Percentiles rank a stretch among this genome's conserved stretches.
phyloP scores from a whole-genome alignment of 53 echinoderm and acorn worm genomes.

The Echinarachnius parma region DNA sequence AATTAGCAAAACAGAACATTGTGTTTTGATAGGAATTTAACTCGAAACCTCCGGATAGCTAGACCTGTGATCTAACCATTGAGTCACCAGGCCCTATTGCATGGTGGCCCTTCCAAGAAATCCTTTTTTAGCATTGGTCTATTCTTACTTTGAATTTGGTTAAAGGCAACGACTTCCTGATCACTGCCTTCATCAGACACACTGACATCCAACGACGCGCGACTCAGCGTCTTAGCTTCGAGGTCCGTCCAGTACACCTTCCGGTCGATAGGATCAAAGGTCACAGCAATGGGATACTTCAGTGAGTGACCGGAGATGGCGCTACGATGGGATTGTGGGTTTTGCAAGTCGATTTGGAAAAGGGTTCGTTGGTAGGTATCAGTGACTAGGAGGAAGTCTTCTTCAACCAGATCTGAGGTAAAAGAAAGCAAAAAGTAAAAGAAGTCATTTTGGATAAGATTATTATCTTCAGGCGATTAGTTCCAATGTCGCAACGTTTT shows the following conservation, averaged over 20 bases:
- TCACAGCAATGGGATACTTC: constrained; percentile 63
- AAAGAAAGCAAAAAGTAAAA: not conserved
- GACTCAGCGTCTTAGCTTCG: constrained; percentile 47
- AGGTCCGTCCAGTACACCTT: constrained; percentile 88
- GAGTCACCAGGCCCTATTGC: too few relatives aligned
- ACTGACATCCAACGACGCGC: constrained; percentile 62
- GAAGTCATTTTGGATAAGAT: too few relatives aligned
- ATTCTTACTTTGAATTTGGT: constrained; percentile 14
- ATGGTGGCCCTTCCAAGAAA: too few relatives aligned
- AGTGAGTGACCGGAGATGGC: constrained; percentile 47
- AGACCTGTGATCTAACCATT: too few relatives aligned
- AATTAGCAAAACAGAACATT: too few relatives aligned
- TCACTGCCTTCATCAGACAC: too few relatives aligned
- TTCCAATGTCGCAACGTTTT: too few relatives aligned
- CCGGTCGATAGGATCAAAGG: constrained; percentile 61
- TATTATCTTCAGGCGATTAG: too few relatives aligned
- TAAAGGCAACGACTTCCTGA: constrained; percentile 1
- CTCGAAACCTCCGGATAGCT: too few relatives aligned
- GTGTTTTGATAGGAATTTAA: too few relatives aligned
- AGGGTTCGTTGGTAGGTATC: constrained; percentile 62
- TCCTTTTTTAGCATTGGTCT: too few relatives aligned
- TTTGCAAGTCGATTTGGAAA: constrained; percentile 64
- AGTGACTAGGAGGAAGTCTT: constrained; percentile 70
- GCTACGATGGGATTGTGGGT: constrained; percentile 31
- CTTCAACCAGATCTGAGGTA: constrained; percentile 54